These are phyloP conservation scores for Patagioenas fasciata DNA, from an alignment of 2,113 vertebrate species.

Conservation along the genomic window DNA sequence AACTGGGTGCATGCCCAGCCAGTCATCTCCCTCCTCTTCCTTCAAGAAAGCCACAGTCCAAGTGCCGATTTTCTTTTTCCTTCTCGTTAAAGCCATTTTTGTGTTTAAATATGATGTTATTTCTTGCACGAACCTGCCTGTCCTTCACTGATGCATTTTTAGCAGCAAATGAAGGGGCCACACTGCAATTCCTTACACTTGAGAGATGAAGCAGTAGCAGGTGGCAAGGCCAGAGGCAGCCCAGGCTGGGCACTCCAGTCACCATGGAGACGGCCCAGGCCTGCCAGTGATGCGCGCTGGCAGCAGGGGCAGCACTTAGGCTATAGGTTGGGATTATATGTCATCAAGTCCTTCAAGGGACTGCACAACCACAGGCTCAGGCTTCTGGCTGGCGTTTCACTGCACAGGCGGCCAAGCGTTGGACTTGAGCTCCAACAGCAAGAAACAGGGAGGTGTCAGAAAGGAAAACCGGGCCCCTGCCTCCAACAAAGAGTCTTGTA, in stretches of 20 bases:
- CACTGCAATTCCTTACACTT: constrained; percentile 61
- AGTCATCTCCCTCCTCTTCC: constrained; percentile 24
- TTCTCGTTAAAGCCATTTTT: not conserved
- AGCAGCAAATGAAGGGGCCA: constrained; percentile 36
- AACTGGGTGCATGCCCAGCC: constrained; percentile 12
- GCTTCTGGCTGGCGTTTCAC: not conserved
- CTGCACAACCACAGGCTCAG: not conserved
- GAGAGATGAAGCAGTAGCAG: constrained; percentile 75
- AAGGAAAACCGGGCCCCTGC: not conserved
- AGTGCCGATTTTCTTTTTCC: not conserved
- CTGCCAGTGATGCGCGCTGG: constrained; percentile 68
- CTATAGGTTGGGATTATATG: constrained; percentile 10
- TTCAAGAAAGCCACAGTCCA: not conserved
- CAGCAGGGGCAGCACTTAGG: not conserved
- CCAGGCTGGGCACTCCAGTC: constrained; percentile 56
- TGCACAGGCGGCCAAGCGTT: not conserved
- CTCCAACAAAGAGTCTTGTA: constrained; percentile 35
- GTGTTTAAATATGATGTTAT: not conserved
- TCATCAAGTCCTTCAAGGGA: constrained; percentile 1
- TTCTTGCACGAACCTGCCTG: not conserved
- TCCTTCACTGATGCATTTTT: not conserved
- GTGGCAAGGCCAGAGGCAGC: constrained; percentile 77
- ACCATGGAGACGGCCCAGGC: constrained; percentile 75
- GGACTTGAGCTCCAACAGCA: not conserved
- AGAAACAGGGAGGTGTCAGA: not conserved